phyloP scores from a whole-genome alignment of 2,888 invertebrate genomes.

The Calliopum simillimum region DNA sequence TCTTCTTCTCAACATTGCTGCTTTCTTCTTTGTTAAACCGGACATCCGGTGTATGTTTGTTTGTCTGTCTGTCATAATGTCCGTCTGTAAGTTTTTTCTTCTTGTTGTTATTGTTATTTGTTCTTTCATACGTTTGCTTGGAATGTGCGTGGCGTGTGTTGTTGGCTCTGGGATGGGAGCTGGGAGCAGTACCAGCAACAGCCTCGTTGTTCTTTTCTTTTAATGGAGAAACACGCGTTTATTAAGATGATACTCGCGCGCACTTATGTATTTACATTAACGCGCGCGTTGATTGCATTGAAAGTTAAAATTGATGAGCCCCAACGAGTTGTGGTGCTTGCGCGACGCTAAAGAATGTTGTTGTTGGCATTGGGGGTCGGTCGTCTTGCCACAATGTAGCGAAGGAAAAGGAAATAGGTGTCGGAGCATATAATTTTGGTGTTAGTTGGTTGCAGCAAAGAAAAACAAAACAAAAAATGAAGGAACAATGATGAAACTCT shows the following conservation, averaged over 20 bases:
- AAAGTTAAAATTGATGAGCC: constrained; percentile 12
- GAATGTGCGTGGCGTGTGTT: constrained; percentile 24
- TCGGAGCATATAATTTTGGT: too few relatives aligned
- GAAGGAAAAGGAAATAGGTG: too few relatives aligned
- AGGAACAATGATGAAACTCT: too few relatives aligned
- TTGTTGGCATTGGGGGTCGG: too few relatives aligned
- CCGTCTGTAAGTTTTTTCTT: not conserved
- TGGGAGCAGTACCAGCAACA: too few relatives aligned
- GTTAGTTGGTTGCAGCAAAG: too few relatives aligned
- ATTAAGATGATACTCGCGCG: not conserved
- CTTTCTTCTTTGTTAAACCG: constrained; percentile 29
- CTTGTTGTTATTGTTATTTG: not conserved
- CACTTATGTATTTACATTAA: constrained; percentile 20
- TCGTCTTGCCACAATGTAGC: too few relatives aligned
- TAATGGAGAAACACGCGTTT: constrained; percentile 9
- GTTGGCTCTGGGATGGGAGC: not conserved
- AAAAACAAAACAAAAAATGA: too few relatives aligned
- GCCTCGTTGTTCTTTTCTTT: not conserved
- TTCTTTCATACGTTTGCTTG: not conserved
- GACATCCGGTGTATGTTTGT: constrained; percentile 33
- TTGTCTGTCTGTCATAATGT: too few relatives aligned
- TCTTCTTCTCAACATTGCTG: not conserved
- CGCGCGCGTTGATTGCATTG: constrained; percentile 14
- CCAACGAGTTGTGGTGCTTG: too few relatives aligned
- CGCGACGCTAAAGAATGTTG: too few relatives aligned